Conservation (phyloP, 1,140 invertebrate species). For the Hyles euphorbiae region DNA sequence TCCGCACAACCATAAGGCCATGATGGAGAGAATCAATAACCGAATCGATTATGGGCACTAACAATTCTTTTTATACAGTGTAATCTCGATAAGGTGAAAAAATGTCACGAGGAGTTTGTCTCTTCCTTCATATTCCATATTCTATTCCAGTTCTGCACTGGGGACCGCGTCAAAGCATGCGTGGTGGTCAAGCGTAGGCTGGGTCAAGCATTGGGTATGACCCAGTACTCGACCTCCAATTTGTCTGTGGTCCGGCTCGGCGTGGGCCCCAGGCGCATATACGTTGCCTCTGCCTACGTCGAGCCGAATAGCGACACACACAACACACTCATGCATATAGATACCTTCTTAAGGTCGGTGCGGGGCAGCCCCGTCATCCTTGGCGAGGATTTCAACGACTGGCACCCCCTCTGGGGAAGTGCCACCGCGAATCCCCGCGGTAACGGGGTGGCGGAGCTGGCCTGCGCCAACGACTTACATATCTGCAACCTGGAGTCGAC, state of each 20-base stretch:
- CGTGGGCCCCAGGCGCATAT: too few relatives aligned
- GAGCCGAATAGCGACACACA: not conserved
- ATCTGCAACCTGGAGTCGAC: slow-evolving; percentile 6
- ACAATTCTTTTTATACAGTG: not conserved
- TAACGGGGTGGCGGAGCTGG: not conserved
- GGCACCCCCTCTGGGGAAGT: not conserved
- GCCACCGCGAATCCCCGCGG: not conserved
- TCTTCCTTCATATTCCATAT: not conserved
- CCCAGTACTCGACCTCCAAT: too few relatives aligned
- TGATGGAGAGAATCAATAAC: too few relatives aligned
- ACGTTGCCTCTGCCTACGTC: not conserved
- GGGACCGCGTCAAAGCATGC: not conserved
- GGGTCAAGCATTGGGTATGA: too few relatives aligned
- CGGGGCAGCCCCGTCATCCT: not conserved
- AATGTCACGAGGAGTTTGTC: not conserved
- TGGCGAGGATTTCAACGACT: slow-evolving; percentile 2
- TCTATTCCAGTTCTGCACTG: not conserved
- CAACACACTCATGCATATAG: not conserved
- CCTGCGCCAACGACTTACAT: slow-evolving; percentile 1
- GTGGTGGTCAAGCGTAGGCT: too few relatives aligned
- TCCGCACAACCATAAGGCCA: too few relatives aligned
- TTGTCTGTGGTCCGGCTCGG: too few relatives aligned
- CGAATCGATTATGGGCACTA: too few relatives aligned
- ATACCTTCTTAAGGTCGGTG: not conserved
- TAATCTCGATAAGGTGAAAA: not conserved